Conservation (phyloP, 2,113 vertebrate species). For the Colistium nudipinnis region DNA sequence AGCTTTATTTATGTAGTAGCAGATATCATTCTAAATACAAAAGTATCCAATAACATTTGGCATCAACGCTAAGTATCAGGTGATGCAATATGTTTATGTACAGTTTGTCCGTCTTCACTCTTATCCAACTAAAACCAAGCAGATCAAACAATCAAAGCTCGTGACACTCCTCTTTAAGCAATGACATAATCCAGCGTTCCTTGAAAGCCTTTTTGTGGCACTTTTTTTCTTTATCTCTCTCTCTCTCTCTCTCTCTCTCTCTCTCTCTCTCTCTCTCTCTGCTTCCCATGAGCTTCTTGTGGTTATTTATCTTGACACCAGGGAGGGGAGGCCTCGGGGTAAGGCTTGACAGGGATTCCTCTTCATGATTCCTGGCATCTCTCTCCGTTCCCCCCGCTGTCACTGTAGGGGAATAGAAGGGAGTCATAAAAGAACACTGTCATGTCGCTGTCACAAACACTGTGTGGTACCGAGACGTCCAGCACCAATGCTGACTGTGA, state of each 20-base stretch:
- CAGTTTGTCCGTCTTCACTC: background rate
- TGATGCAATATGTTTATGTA: background rate
- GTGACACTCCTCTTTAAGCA: conserved; percentile 8
- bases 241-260: conserved; percentile 10
- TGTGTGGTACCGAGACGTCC: conserved; percentile 44
- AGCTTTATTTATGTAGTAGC: background rate
- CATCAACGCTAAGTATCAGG: background rate
- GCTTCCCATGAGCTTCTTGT: conserved; percentile 43
- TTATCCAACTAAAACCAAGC: background rate
- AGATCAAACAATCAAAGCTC: background rate
- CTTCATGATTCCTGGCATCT: conserved; percentile 67
- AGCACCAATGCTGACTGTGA: conserved; percentile 7
- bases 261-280: background rate
- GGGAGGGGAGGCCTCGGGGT: conserved; percentile 61
- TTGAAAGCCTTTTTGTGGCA: conserved; percentile 9
- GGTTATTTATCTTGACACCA: conserved; percentile 68
- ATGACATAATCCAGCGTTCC: conserved; percentile 16
- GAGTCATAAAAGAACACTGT: conserved; percentile 69
- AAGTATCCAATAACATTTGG: background rate
- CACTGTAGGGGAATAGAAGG: conserved; percentile 62
- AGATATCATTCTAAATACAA: background rate
- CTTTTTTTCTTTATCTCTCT: conserved; percentile 10
- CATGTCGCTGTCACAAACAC: conserved; percentile 71
- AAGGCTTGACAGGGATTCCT: conserved; percentile 68
- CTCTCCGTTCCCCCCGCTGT: conserved; percentile 65